Conservation (phyloP, 2,113 vertebrate genomes). For the Sigmodon hispidus region DNA sequence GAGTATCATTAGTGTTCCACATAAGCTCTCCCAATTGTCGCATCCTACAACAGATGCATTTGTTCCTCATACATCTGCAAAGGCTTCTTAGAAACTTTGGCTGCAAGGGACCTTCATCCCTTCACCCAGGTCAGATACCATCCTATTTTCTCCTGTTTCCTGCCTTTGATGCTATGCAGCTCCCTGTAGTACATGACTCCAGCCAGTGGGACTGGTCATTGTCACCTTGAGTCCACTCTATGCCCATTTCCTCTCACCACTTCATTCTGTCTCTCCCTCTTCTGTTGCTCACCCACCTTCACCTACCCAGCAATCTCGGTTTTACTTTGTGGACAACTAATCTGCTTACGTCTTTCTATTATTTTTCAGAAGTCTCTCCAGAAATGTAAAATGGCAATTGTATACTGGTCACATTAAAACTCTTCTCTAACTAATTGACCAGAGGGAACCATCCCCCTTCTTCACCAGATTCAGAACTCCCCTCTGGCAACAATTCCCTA, state of each 20-base stretch:
- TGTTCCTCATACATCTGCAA: not conserved
- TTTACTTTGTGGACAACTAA: not conserved
- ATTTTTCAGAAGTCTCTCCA: not conserved
- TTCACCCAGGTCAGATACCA: not conserved
- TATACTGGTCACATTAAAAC: not conserved
- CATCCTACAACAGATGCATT: not conserved
- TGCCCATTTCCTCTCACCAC: not conserved
- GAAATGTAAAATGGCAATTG: not conserved
- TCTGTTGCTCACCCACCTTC: not conserved
- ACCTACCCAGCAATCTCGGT: not conserved
- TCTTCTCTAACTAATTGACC: not conserved
- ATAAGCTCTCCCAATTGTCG: not conserved
- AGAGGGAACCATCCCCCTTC: not conserved
- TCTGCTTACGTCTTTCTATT: not conserved
- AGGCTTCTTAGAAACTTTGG: not conserved
- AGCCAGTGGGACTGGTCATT: not conserved
- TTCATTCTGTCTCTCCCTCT: not conserved
- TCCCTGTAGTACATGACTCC: not conserved
- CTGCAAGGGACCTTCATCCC: not conserved
- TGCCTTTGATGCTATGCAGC: not conserved
- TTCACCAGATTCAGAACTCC: not conserved
- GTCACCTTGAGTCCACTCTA: not conserved
- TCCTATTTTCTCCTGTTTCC: not conserved
- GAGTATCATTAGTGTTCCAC: not conserved
- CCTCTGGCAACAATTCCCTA: not conserved